A percentile compares a stretch with the other conserved stretches of the same genome.
These are phyloP conservation scores for Galbula dea DNA, from an alignment of 2,113 vertebrate species.

Conservation along the genomic window DNA sequence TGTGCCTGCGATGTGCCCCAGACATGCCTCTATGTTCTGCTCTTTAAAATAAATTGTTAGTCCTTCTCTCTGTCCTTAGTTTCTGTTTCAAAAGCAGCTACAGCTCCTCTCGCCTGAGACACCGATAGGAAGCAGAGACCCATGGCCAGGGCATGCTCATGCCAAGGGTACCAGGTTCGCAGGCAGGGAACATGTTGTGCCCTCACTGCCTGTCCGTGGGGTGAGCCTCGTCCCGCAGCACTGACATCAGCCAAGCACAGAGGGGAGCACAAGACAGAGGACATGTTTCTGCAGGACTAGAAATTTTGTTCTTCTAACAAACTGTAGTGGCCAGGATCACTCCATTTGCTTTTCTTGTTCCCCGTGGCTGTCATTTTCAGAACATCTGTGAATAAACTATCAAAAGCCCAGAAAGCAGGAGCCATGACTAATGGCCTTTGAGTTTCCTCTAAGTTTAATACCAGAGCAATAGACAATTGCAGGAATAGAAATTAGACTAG, in stretches of 20 bases:
- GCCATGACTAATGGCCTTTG: background rate
- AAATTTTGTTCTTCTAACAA: background rate
- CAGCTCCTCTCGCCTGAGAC: background rate
- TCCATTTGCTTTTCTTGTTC: background rate
- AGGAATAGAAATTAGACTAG: background rate
- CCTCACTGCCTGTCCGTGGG: background rate
- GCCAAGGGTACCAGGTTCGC: background rate
- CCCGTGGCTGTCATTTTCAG: background rate
- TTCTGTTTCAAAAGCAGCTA: background rate
- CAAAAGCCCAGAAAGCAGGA: background rate
- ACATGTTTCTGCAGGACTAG: background rate
- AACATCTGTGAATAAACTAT: background rate
- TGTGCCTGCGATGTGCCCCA: background rate
- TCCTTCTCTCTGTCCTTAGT: background rate
- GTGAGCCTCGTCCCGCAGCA: rapidly evolving
- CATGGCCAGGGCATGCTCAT: rapidly evolving
- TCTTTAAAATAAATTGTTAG: background rate
- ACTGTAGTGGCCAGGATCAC: background rate
- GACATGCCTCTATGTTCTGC: background rate
- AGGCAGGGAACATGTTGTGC: rapidly evolving
- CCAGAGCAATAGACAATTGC: background rate
- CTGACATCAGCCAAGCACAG: background rate
- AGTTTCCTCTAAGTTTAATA: background rate
- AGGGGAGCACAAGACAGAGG: background rate
- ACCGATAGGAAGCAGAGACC: rapidly evolving